phyloP scores from a whole-genome alignment of 2,888 invertebrate genomes.

The Neria commutata region DNA sequence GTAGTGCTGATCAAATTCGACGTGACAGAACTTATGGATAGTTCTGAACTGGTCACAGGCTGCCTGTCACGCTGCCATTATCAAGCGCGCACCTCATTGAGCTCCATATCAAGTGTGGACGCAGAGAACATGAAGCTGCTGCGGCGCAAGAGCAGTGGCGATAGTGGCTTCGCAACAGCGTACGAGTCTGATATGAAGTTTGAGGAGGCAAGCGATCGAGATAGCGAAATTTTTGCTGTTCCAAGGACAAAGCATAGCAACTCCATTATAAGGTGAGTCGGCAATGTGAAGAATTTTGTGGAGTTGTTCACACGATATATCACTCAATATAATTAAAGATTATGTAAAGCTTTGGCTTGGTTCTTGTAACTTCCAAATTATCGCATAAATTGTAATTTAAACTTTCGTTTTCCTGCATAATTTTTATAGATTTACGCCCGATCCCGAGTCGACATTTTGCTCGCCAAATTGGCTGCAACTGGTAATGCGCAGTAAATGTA shows the following conservation, averaged over 20 bases:
- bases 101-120: slow-evolving; percentile 48
- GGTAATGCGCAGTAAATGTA: slow-evolving; percentile 60
- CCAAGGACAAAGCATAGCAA: slow-evolving; percentile 53
- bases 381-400: too few relatives aligned
- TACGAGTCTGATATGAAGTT: slow-evolving; percentile 45
- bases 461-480: slow-evolving; percentile 61
- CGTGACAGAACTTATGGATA: slow-evolving; percentile 51
- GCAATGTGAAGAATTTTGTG: not conserved
- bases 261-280: slow-evolving; percentile 56
- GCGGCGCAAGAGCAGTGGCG: not conserved
- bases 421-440: slow-evolving; percentile 55
- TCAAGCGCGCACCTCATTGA: slow-evolving; percentile 42
- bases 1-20: slow-evolving; percentile 64
- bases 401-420: slow-evolving; percentile 15
- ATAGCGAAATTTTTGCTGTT: slow-evolving; percentile 49
- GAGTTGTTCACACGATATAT: too few relatives aligned
- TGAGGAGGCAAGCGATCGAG: slow-evolving; percentile 34
- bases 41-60: slow-evolving; percentile 4
- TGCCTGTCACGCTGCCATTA: slow-evolving; percentile 28
- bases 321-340: not conserved
- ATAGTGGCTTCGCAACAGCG: slow-evolving; percentile 43
- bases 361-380: too few relatives aligned
- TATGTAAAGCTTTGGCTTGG: not conserved
- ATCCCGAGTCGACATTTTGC: slow-evolving; percentile 49
- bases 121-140: slow-evolving; percentile 36